These are phyloP conservation scores for Melitaea cinxia DNA, from an alignment of 1,140 invertebrate genomes.

Conservation along the genomic window DNA sequence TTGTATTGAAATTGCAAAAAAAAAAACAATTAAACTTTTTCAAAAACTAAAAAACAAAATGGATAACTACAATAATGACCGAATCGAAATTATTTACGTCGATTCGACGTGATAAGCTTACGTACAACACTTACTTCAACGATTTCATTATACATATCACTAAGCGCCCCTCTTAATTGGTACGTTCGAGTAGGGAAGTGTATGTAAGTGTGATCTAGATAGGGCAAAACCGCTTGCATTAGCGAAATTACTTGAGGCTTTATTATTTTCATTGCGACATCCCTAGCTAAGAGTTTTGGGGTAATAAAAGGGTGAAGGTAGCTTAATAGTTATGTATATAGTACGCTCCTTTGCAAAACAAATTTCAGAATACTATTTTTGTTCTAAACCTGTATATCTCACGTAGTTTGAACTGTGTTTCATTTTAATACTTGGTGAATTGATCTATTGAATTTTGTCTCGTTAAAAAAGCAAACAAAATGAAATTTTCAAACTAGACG, in stretches of 20 bases:
- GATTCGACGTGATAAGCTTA: slow-evolving; percentile 1
- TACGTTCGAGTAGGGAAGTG: slow-evolving; percentile 54
- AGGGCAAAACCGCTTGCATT: slow-evolving; percentile 76
- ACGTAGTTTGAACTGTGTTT: neutral
- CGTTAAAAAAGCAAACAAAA: too few relatives aligned
- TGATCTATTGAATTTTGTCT: too few relatives aligned
- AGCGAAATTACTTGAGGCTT: slow-evolving; percentile 74
- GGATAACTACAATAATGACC: neutral
- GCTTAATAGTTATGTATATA: slow-evolving; percentile 33
- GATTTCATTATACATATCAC: slow-evolving; percentile 11
- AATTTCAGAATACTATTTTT: neutral
- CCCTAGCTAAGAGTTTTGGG: slow-evolving; percentile 43
- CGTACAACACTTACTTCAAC: slow-evolving; percentile 10
- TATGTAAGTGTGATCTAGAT: slow-evolving; percentile 71
- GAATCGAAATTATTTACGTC: neutral
- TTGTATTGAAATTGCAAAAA: too few relatives aligned
- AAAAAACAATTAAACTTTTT: neutral
- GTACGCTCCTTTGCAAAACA: neutral
- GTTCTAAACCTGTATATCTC: too few relatives aligned
- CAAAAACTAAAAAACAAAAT: neutral
- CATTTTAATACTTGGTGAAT: too few relatives aligned
- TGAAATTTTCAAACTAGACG: too few relatives aligned
- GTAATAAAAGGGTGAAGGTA: slow-evolving; percentile 40
- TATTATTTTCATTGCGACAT: slow-evolving; percentile 78
- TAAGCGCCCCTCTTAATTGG: slow-evolving; percentile 63